Evolutionary conservation across 2,797 vertebrate species (phyloP), one percentile per base, ranked within the genome.

Genomic region (Takifugu rubripes): DNA sequence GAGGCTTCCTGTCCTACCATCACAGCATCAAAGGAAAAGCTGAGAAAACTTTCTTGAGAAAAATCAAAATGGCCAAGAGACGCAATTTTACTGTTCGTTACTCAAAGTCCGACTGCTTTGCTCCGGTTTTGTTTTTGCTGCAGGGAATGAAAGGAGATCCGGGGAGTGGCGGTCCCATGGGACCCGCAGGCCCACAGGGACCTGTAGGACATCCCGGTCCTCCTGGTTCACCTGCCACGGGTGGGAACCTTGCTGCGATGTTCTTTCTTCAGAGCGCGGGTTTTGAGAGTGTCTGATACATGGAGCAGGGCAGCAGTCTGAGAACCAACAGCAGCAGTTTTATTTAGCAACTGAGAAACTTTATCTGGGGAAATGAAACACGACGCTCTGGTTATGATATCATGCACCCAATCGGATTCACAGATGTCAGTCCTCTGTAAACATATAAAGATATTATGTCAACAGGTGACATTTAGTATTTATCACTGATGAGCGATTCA

Each of bases 61-160:
- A 7, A 14, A 40, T 40, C 7, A 3, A 40, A 40, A 40, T 7
- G 36, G n/a, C 36, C 12, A 4, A 3, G 10, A 12, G 2, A 40
- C 36, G 10, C 36, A 6, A 10, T 9, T 9, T 21, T 5, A 12
- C 36, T 9, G 33, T 33, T 33, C 33, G 6, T 2, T 8, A 14
- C 36, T 4, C 33, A 40, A 48, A 17, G 1, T 54, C 9, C 50
- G 17, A 27, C 6, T n/a, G 15, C 15, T 3, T 33, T 49, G 11
- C 52, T 5, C 56, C 3, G 49, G 16, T 21, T 68, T 68, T 54
- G 43, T 53, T 51, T 57, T 51, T 69, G 53, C 77, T 79, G 61
- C 65, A 99, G 97, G 97, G 97, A 46, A 75, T 87, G 56, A 99
- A 98, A 79, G 97, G 97, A 72, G 94, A 96, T 45, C 50, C 53